Evolutionary conservation across 1,140 invertebrate species (phyloP).

Genomic region (Adoxophyes honmai): DNA sequence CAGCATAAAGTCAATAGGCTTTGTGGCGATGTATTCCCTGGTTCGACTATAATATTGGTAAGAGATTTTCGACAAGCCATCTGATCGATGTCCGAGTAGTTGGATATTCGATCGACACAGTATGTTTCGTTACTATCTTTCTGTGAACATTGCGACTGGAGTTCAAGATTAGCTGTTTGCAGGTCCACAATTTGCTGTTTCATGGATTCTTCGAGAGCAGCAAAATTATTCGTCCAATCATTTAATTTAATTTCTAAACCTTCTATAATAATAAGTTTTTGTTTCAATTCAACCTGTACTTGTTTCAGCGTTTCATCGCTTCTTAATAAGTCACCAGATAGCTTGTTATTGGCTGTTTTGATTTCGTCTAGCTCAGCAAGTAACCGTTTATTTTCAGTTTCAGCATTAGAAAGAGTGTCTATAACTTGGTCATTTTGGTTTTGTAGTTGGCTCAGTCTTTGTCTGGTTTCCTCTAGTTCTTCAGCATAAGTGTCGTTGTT

Average conservation of each 20-base stretch:
- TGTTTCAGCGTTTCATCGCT: slow-evolving; percentile 35
- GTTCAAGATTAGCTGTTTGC: slow-evolving; percentile 34
- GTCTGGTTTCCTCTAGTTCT: slow-evolving; percentile 26
- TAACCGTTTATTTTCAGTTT: slow-evolving; percentile 33
- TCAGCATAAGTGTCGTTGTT: slow-evolving; percentile 24
- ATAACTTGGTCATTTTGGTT: slow-evolving; percentile 40
- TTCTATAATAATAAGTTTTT: slow-evolving; percentile 41
- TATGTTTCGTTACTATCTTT: slow-evolving; percentile 18
- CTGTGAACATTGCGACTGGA: slow-evolving; percentile 32
- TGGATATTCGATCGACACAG: background rate
- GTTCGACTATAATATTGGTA: slow-evolving; percentile 1
- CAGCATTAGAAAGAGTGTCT: slow-evolving; percentile 31
- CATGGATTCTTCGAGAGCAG: slow-evolving; percentile 33
- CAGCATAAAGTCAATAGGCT: slow-evolving; percentile 61
- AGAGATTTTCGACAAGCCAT: slow-evolving; percentile 9
- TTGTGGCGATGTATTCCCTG: slow-evolving; percentile 35
- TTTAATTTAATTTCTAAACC: slow-evolving; percentile 39
- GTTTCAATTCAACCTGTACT: slow-evolving; percentile 36
- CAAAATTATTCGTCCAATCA: slow-evolving; percentile 45
- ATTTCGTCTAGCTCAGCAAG: slow-evolving; percentile 33
- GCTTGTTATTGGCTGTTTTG: slow-evolving; percentile 30
- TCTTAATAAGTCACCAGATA: slow-evolving; percentile 33
- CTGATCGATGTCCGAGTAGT: background rate
- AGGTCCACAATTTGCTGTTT: slow-evolving; percentile 40
- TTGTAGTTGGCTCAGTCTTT: slow-evolving; percentile 35